Evolutionary conservation across 2,797 vertebrate species (phyloP), one percentile per base, ranked within the genome.

Genomic region (Leontocebus nigricollis): DNA sequence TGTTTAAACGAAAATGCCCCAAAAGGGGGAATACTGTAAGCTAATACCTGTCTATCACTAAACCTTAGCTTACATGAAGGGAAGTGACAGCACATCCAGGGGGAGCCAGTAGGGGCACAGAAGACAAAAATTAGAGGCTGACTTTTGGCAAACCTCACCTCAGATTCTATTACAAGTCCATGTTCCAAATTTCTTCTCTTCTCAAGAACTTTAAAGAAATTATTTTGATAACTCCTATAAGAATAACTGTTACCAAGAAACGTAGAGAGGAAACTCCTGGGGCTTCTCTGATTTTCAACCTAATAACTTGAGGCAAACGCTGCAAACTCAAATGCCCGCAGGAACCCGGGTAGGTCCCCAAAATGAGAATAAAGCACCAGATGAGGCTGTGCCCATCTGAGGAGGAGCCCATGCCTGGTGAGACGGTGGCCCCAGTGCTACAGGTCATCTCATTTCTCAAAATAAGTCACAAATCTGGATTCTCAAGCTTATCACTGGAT

Each of bases 381-480:
- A 20, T 36, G 41, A 76, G 36, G 36, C 27, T 4, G 22, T 4
- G 55, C 9, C 39, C 11, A 1, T 7, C n/a, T 27, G 17, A 50
- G 15, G 13, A 14, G 27, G 36, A 48, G 30, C 41, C 52, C 36
- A 10, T 4, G 57, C 2, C 30, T 14, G 17, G 10, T 52, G 72
- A 57, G 50, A 86, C 22, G 0, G 14, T 33, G 33, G 41, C 20
- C 83, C 46, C 1, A 4, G 33, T 0, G 0, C 13, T 13, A 26
- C 36, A n/a, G 7, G 61, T 52, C 12, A 76, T n/a, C 67, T 48
- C 46, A 27, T 41, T 48, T 92, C 88, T 77, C 41, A 41, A 55
- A 50, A 76, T n/a, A 88, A 80, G 36, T 44, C 30, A 10, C 14
- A 55, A 86, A 82, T 55, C 17, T 55, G 17, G 64, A 61, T 72